Percentiles rank a stretch among this genome's conserved stretches.
Conservation (phyloP, 35 echinoderm and acorn worm genomes). For the Lytechinus variegatus region DNA sequence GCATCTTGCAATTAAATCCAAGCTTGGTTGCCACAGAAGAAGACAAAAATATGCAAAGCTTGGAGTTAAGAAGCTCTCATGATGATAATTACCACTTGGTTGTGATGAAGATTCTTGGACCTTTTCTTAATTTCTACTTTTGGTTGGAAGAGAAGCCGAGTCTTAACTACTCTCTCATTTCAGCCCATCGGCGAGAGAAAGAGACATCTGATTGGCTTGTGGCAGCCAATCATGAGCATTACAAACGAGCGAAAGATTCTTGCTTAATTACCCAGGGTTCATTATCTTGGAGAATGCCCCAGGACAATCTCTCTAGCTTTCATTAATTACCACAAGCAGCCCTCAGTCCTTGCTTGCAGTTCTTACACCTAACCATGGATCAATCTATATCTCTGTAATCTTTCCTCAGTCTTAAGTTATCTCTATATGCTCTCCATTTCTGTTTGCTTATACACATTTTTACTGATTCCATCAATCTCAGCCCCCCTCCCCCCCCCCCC, state of each 20-base stretch:
- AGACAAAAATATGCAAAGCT: not conserved
- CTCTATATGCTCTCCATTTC: not conserved
- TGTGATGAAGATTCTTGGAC: slow-evolving; percentile 36
- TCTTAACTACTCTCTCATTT: not conserved
- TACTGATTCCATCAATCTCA: not conserved
- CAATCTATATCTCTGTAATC: not conserved
- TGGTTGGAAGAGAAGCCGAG: not conserved
- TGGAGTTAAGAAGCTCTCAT: slow-evolving; percentile 16
- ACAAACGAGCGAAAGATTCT: slow-evolving; percentile 20
- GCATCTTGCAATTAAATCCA: slow-evolving; percentile 54
- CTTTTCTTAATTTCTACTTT: slow-evolving; percentile 37
- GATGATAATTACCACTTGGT: slow-evolving; percentile 54
- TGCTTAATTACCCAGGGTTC: slow-evolving; percentile 49
- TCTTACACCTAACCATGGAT: not conserved
- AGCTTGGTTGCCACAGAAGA: slow-evolving; percentile 14
- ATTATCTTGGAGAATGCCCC: not conserved
- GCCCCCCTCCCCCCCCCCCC: not conserved
- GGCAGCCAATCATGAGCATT: slow-evolving; percentile 33
- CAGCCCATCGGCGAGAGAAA: not conserved
- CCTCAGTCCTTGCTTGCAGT: not conserved
- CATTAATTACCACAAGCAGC: not conserved
- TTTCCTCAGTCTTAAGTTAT: not conserved
- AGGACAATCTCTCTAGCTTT: not conserved
- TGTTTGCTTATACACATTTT: not conserved
- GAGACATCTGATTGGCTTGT: slow-evolving; percentile 20